These are phyloP conservation scores for Plumapathes pennacea DNA, from an alignment of 92 coral and sea anemone species.

Conservation along the genomic window DNA sequence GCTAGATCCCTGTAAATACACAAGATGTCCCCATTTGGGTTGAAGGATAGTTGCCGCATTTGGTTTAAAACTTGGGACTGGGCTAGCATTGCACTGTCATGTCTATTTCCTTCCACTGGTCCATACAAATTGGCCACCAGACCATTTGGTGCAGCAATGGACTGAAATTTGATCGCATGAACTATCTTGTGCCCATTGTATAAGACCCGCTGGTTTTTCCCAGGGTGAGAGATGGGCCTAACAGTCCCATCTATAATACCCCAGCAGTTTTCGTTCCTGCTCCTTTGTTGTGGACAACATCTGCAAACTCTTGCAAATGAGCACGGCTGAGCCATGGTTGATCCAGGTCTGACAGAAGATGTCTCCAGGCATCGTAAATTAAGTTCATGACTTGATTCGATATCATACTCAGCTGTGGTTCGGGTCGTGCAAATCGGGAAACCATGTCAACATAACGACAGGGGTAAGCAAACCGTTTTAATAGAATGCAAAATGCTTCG, in stretches of 20 bases:
- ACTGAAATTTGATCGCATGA: conserved; percentile 23
- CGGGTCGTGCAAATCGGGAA: conserved; percentile 56
- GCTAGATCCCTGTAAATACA: conserved; percentile 23
- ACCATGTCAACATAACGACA: conserved; percentile 67
- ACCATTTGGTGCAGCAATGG: conserved; percentile 10
- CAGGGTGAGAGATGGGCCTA: conserved; percentile 10
- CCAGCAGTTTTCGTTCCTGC: conserved; percentile 32
- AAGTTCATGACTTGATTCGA: conserved; percentile 51
- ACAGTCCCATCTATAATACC: conserved; percentile 22
- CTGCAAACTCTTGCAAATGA: conserved; percentile 26
- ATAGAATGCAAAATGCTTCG: conserved; percentile 51
- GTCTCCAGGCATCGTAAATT: conserved; percentile 37
- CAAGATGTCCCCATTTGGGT: conserved; percentile 7
- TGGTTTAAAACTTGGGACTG: conserved; percentile 3
- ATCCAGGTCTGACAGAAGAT: conserved; percentile 39
- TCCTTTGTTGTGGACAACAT: conserved; percentile 30
- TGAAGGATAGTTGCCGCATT: conserved; percentile 12
- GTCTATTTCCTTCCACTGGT: conserved; percentile 8
- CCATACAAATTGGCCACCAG: conserved; percentile 3
- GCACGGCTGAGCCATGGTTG: conserved; percentile 59
- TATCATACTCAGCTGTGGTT: conserved; percentile 58
- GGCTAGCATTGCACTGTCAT: conserved; percentile 14
- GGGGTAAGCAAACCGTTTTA: conserved; percentile 71
- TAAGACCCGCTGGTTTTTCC: conserved; percentile 6
- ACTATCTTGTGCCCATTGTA: conserved; percentile 28